Percentiles rank a stretch among this genome's conserved stretches.
Conservation (phyloP, 2,888 invertebrate genomes). For the Mesopsocus fuscifrons region DNA sequence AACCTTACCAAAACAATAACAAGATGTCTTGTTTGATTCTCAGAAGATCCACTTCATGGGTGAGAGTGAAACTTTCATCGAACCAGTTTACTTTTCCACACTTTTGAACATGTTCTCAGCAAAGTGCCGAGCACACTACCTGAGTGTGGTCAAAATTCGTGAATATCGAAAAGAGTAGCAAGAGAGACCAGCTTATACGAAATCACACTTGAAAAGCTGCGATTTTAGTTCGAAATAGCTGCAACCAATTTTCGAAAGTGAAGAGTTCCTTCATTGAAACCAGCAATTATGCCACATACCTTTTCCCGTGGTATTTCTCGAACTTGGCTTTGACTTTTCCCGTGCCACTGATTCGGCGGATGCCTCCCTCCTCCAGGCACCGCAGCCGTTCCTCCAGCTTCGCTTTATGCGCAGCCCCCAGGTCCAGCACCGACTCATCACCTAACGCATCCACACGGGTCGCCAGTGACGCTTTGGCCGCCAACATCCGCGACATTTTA, state of each 20-base stretch:
- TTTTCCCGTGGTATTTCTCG: constrained; percentile 78
- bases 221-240: too few relatives aligned
- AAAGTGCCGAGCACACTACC: neutral
- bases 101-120: neutral
- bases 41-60: too few relatives aligned
- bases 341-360: constrained; percentile 66
- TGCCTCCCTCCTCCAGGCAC: constrained; percentile 69
- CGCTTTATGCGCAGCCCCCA: constrained; percentile 79
- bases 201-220: too few relatives aligned
- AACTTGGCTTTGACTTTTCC: constrained; percentile 78
- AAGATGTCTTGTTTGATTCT: too few relatives aligned
- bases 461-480: constrained; percentile 86
- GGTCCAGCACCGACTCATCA: constrained; percentile 48
- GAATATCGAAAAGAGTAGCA: too few relatives aligned
- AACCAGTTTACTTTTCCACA: neutral
- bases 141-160: too few relatives aligned
- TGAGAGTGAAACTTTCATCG: too few relatives aligned
- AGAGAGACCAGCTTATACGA: too few relatives aligned
- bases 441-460: constrained; percentile 92
- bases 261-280: too few relatives aligned
- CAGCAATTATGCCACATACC: too few relatives aligned
- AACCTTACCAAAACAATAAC: too few relatives aligned
- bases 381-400: constrained; percentile 65
- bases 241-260: too few relatives aligned
- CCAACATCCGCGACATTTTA: constrained; percentile 86